phyloP scores from a whole-genome alignment of 2,113 vertebrate genomes.

The Xenopus tropicalis region UCB_Xtro_10.0 CM004443.2:122856001-122856500 shows the following conservation, averaged over 20 bases:
- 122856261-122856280: no score
- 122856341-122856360: no score
- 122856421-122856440: no score
- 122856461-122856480: no score
- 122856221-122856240: constrained; percentile 20
- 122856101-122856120: constrained; percentile 31
- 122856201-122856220: not conserved
- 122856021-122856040: constrained; percentile 12
- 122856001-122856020: constrained; percentile 9
- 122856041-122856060: constrained; percentile 26
- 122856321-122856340: no score
- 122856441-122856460: no score
- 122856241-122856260: not conserved
- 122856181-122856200: constrained; percentile 16
- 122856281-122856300: no score
- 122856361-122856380: no score
- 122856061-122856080: constrained; percentile 37
- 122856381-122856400: no score
- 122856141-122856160: constrained; percentile 22
- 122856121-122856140: constrained; percentile 40
- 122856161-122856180: constrained; percentile 39
- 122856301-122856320: no score
- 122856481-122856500: no score
- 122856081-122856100: constrained; percentile 32
- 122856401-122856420: no score